phyloP scores from a whole-genome alignment of 2,888 invertebrate species.

The Acanthosepion pharaonis region DNA sequence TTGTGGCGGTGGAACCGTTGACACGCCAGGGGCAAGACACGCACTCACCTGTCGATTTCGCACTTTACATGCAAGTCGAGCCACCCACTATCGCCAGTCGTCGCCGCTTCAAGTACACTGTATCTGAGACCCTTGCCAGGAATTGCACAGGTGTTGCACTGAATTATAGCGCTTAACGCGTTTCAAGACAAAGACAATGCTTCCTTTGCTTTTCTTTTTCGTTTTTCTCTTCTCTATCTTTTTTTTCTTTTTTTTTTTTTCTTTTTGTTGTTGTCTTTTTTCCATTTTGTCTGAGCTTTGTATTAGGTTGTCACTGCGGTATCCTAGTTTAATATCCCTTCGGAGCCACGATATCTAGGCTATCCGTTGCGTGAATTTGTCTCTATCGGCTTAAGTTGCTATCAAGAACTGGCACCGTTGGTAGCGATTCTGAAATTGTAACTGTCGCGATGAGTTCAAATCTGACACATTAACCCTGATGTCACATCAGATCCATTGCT shows the following conservation, averaged over 20 bases:
- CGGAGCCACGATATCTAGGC: background rate
- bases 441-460: no score
- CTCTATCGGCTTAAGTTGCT: background rate
- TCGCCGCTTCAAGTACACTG: background rate
- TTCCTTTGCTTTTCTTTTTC: background rate
- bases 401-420: background rate
- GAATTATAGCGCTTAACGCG: background rate
- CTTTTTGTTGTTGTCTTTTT: background rate
- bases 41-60: constrained; percentile 4
- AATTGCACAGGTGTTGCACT: background rate
- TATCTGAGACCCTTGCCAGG: background rate
- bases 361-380: background rate
- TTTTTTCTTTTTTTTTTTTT: background rate
- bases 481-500: background rate
- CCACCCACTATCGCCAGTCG: background rate
- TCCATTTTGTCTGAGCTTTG: background rate
- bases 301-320: background rate
- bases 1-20: background rate
- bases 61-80: background rate
- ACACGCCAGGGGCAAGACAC: background rate
- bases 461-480: no score
- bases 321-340: background rate
- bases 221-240: background rate
- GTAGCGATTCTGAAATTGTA: no score
- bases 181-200: background rate